Percentiles rank a stretch among this genome's conserved stretches.
Evolutionary conservation across 2,113 vertebrate genomes (phyloP).

Genomic region (Oreochromis spilurus): DNA sequence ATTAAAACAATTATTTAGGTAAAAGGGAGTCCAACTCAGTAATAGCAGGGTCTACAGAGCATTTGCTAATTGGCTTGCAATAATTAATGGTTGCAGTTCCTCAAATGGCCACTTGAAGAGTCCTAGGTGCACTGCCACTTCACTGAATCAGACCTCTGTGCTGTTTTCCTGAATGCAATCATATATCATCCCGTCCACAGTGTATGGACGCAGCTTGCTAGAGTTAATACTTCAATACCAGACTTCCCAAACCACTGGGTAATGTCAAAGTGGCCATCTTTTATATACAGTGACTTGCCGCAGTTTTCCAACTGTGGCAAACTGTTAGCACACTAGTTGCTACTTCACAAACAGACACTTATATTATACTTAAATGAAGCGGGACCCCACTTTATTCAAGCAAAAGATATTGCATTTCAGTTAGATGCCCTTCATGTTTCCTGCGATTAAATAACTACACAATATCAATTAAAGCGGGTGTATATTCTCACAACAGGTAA

Average conservation of each 20-base stretch:
- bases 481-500: constrained; percentile 42
- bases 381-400: neutral
- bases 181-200: neutral
- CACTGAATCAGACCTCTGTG: neutral
- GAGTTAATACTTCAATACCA: neutral
- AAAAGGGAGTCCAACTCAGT: neutral
- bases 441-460: constrained; percentile 7
- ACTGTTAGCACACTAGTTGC: neutral
- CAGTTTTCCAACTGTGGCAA: neutral
- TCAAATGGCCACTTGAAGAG: neutral
- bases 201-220: rapidly evolving
- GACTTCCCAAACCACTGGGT: neutral
- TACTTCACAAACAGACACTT: neutral
- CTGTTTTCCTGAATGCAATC: neutral
- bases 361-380: neutral
- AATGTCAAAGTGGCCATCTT: neutral
- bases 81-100: neutral
- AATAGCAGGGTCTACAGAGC: neutral
- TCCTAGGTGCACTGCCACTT: neutral
- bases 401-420: neutral
- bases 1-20: no score
- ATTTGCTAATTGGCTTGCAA: neutral
- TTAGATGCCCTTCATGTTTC: neutral
- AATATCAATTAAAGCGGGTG: constrained; percentile 7
- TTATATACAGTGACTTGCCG: neutral